Evolutionary conservation across 1,140 invertebrate species (phyloP), one percentile per base, ranked within the genome.

Genomic region (Drosophila kanapiae): DNA sequence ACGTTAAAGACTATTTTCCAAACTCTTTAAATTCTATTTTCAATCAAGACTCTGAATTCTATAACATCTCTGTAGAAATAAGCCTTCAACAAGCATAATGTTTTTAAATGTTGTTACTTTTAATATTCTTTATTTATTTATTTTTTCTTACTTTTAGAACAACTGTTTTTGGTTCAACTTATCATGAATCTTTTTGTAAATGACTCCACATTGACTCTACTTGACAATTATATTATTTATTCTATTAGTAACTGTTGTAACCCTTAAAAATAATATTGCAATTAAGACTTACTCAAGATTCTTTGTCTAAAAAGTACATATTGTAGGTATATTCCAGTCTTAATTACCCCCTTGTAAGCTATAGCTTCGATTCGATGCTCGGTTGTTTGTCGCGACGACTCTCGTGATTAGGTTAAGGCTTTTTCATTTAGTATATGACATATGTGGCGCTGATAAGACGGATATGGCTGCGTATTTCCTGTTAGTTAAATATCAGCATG

Each of bases 381-480:
- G 40, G 43, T 88, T 85, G 80, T 79, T 90, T 76, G 71, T 84
- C 78, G 65, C 69, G 70, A 48, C 43, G 67, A 54, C 42, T 58
- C 56, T 79, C 56, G 79, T 75, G 86, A 92, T 92, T 92, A 92
- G 84, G 74, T 87, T 91, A 90, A 92, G 86, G 91, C 91, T 91
- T 91, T 90, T 87, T 80, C 75, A 76, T 76, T 76, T 75, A 79
- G 47, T 77, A 56, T 64, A 71, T 64, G 47, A 29, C 48, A 49
- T 71, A 71, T 59, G 51, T 67, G 38, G 18, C 33, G 43, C 82
- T 86, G 84, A 92, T 91, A 92, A 92, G 68, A 75, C 62, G 70
- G 69, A 80, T 81, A 79, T 88, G 85, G 79, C 82, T 92, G 91
- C 81, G 78, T 90, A 90, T 92, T 92, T 92, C 91, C 84, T 88